These are phyloP conservation scores for Pteropus rufus DNA, from an alignment of 2,797 vertebrate species.

Conservation along the genomic window DNA sequence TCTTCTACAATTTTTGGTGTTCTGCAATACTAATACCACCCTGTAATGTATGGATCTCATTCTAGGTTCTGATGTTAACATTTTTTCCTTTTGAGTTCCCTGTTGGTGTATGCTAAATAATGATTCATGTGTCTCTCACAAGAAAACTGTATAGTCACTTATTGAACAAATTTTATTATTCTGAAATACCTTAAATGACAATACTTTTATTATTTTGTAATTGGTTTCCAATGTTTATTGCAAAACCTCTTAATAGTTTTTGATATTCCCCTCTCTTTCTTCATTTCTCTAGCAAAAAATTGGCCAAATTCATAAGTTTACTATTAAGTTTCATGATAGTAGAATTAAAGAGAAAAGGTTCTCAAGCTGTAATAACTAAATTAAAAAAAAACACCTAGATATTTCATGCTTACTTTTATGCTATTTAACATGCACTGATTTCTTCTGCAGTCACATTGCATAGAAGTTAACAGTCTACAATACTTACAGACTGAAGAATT, in stretches of 20 bases:
- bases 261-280: neutral
- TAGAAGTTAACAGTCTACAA: neutral
- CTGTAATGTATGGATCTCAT: conserved; percentile 41
- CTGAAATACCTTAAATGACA: neutral
- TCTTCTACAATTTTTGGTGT: conserved; percentile 66
- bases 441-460: neutral
- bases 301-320: neutral
- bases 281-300: neutral
- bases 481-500: neutral
- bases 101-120: conserved; percentile 12
- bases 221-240: neutral
- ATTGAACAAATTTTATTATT: neutral
- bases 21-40: conserved; percentile 59
- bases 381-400: neutral
- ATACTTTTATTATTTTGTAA: neutral
- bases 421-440: neutral
- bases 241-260: neutral
- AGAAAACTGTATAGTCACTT: conserved; percentile 51
- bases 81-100: conserved; percentile 57
- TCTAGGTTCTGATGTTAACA: conserved; percentile 46
- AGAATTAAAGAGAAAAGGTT: neutral
- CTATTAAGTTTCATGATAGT: neutral
- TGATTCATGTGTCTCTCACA: conserved; percentile 42
- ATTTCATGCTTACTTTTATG: neutral
- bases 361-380: neutral